Base-by-base conservation (phyloP, 2,113 vertebrate species). In the Perognathus longimembris region DNA sequence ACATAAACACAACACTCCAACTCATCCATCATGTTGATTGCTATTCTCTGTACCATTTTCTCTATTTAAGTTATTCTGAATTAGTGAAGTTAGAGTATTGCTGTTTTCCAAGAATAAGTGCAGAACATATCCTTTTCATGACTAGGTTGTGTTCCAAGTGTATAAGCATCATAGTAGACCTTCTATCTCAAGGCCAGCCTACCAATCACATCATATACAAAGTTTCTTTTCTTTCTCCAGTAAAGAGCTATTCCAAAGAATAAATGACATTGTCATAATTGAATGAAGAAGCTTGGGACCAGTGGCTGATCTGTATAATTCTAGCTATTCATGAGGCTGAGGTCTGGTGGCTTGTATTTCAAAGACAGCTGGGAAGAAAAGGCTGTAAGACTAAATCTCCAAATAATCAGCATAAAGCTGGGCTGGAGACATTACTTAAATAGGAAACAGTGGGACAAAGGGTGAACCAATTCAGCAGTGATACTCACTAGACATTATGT, bases 11-110 rank as follows among this genome's bases (percentile, higher is more conserved):
- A 93, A 79, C n/a, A 45, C n/a, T 90, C 26, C 82, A 89, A 67
- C 38, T 94, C 70, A 85, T 77, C 79, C 57, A 84, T 87, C 66
- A 91, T 94, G 94, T 94, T 95, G 81, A 96, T 93, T 90, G 78
- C 78, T 84, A 45, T 91, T 34, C 42, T 89, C 50, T 93, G 90
- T 73, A 92, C 83, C 40, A 85, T 66, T 90, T 96, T 45, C 34
- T 88, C 61, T 84, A 73, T 64, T 90, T 75, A 79, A 92, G 82
- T 42, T 57, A 20, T 66, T 79, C n/a, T 73, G 75, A 32, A 70
- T 90, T 85, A 81, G 71, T 83, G 54, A 95, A 94, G 86, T 59
- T 83, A 88, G 75, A 86, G 22, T 92, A 63, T 54, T 90, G 92
- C 88, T 85, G 30, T 87, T 66, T 32, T 30, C 57, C 34, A 34